phyloP scores from a whole-genome alignment of 2,888 invertebrate genomes.

The Amphipoea oculea region DNA sequence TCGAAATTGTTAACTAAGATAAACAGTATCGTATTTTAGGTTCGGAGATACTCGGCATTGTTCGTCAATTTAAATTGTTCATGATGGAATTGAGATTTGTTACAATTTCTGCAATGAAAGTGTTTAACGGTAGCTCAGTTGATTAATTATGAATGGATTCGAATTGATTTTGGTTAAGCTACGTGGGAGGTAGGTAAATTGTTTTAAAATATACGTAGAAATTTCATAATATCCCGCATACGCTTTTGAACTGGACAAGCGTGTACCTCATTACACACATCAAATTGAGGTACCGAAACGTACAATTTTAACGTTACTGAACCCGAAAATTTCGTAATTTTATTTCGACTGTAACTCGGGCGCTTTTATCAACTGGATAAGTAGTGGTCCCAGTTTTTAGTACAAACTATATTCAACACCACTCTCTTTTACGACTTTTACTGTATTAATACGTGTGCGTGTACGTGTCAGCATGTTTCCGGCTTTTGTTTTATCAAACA shows the following conservation, averaged over 20 bases:
- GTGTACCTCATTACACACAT: slow-evolving; percentile 37
- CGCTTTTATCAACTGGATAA: slow-evolving; percentile 18
- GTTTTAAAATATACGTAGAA: too few species aligned
- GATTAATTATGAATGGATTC: slow-evolving; percentile 10
- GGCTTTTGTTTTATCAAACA: slow-evolving; percentile 1
- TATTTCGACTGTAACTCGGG: slow-evolving; percentile 22
- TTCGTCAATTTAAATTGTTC: slow-evolving; percentile 38
- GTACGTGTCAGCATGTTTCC: background rate
- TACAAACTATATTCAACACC: slow-evolving; percentile 16
- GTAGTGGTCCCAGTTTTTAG: slow-evolving; percentile 25
- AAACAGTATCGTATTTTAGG: slow-evolving; percentile 52
- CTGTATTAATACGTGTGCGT: background rate
- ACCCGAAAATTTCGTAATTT: slow-evolving; percentile 31
- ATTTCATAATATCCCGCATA: background rate
- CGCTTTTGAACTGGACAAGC: slow-evolving; percentile 11
- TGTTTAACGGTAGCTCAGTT: slow-evolving; percentile 7
- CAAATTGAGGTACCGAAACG: slow-evolving; percentile 24
- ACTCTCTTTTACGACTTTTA: slow-evolving; percentile 29
- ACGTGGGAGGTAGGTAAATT: background rate
- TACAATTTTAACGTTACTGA: slow-evolving; percentile 37
- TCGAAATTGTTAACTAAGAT: slow-evolving; percentile 59
- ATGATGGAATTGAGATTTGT: slow-evolving; percentile 22
- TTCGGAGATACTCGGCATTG: slow-evolving; percentile 15
- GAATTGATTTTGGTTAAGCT: slow-evolving; percentile 14
- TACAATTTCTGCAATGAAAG: slow-evolving; percentile 21